Evolutionary conservation across 1,140 invertebrate genomes (phyloP).

Genomic region (Contarinia nasturtii): DNA sequence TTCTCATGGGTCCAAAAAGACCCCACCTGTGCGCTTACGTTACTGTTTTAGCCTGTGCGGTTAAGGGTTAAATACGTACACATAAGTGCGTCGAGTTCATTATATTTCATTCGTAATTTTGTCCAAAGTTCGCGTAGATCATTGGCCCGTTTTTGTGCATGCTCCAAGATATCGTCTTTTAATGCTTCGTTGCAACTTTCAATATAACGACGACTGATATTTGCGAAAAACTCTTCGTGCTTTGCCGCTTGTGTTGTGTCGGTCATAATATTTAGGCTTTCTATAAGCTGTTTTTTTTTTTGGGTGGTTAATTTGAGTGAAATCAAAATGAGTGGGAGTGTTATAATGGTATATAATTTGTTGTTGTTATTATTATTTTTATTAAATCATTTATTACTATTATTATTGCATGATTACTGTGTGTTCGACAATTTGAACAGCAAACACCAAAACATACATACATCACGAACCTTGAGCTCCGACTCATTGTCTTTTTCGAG

Average conservation of each 20-base stretch:
- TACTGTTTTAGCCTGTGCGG: too few species aligned
- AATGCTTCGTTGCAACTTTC: constrained; percentile 16
- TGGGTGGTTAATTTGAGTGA: too few species aligned
- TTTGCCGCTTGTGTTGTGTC: constrained; percentile 21
- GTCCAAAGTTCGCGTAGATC: constrained; percentile 14
- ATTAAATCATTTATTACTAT: background rate
- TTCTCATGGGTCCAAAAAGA: too few species aligned
- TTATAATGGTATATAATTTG: too few species aligned
- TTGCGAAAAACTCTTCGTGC: constrained; percentile 24
- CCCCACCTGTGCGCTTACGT: too few species aligned
- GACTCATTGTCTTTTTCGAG: too few species aligned
- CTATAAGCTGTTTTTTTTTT: constrained; percentile 17
- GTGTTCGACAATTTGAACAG: background rate
- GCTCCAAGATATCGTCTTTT: constrained; percentile 17
- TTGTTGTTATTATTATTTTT: too few species aligned
- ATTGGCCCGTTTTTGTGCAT: constrained; percentile 14
- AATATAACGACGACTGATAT: constrained; percentile 17
- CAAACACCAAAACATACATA: too few species aligned
- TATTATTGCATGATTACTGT: background rate
- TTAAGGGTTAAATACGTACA: constrained; percentile 1
- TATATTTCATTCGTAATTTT: constrained; percentile 15
- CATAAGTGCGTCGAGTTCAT: constrained; percentile 18
- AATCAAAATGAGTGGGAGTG: too few species aligned
- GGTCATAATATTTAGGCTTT: constrained; percentile 17
- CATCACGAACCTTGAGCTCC: too few species aligned